Evolutionary conservation across 2,888 invertebrate species (phyloP), one percentile per base, ranked within the genome.

Genomic region (Caenorhabditis uteleia): DNA sequence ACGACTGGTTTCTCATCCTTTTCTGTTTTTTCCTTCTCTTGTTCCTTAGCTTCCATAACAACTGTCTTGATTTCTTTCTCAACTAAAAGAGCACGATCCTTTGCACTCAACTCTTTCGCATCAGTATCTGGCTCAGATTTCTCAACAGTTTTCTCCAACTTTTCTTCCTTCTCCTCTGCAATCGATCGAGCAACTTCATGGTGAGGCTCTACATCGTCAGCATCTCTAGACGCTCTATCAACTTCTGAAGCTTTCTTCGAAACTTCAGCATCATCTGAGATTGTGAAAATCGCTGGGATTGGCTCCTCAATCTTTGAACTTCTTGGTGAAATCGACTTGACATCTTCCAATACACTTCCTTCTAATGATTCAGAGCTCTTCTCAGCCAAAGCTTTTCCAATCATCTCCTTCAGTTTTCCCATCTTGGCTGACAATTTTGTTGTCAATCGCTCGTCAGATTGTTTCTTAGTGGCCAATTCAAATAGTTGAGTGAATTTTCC

Each of bases 401-500:
- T 16, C 20, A n/a, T 26, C 27, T 27, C 16, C 48, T 53, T 60
- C 39, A 61, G 34, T 18, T 56, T 56, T 14, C 29, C 16, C 47
- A 62, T 56, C 26, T 62, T 62, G 6, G 45, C 50, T 10, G 45
- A 29, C 2, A 61, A 29, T 21, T 61, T 61, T 33, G 50, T 49
- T 12, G 40, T 33, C n/a, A 25, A 18, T 42, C 51, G 1, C 34
- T n/a, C 6, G 29, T 27, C 38, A 39, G 26, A 21, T 33, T 46
- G 40, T 33, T 62, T 62, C 48, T 53, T 43, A 27, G 53, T 49
- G 8, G 66, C 55, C 31, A 71, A 50, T 14, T 53, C 64, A 23
- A 65, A 59, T 5, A 65, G 50, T 26, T 65, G 51, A 2, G 46
- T 40, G 50, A 71, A 71, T 29, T 71, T 68, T 33, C 68, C 71